Evolutionary conservation across 2,113 vertebrate species (phyloP), one percentile per base, ranked within the genome.

Genomic region (Actinemys pallida): DNA sequence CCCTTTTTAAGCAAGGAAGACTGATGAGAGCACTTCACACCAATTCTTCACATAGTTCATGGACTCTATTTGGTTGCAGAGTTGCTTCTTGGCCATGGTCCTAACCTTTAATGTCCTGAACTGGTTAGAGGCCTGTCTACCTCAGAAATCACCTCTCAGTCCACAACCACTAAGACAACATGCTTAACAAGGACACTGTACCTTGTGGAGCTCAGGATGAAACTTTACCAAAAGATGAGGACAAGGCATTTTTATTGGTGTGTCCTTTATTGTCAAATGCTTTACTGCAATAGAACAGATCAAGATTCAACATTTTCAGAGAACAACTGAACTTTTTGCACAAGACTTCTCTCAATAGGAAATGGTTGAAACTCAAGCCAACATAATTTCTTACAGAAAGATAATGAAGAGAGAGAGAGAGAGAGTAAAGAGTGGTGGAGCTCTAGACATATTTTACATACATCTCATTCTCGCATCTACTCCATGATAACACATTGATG

Each of bases 41-140:
- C 10, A 79, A 4, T 50, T 14, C 1, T 76, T 91, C 54, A 12
- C 69, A 87, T 7, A 31, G 14, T 86, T 90, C 5, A 24, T 82
- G 31, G 35, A 59, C 82, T 3, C 13, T 88, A 75, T 7, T 76
- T 80, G 49, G 49, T 14, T 93, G 4, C 35, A 84, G 49, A 82
- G 53, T 47, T 90, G 3, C 8, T 88, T 91, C 86, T 82, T 82
- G 12, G 80, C 75, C 62, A 82, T 47, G 4, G 39, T 47, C 53
- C 72, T 84, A 84, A 54, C 52, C 52, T 89, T 89, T 31, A 86
- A 93, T 89, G 39, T 8, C 6, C 42, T 89, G 85, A 31, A 83
- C 11, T 59, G 84, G 10, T 31, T 91, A 83, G 80, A 89, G 10
- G 8, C 31, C 2, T 91, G 82, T 62, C 53, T 86, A 50, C 6